Percentiles rank a stretch among this genome's conserved stretches.
Evolutionary conservation across 2,888 invertebrate genomes (phyloP).

Genomic region (Idaea aversata): DNA sequence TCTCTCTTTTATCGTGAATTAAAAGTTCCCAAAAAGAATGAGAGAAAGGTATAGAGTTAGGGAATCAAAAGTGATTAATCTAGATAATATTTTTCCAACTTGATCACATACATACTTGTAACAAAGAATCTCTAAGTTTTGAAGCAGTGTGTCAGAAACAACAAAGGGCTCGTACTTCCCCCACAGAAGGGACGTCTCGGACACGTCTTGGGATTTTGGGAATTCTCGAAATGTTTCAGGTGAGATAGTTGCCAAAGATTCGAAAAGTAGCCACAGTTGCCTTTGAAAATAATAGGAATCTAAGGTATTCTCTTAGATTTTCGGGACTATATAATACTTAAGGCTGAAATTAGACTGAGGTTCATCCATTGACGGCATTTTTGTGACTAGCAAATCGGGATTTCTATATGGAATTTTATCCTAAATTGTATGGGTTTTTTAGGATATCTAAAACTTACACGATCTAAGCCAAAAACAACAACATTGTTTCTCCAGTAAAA

Average conservation of each 20-base stretch:
- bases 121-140: slow-evolving; percentile 1
- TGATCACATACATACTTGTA: background rate
- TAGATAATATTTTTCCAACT: background rate
- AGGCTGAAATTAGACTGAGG: background rate
- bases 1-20: no score
- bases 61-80: background rate
- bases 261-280: background rate
- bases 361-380: no score
- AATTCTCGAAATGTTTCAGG: slow-evolving; percentile 35
- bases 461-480: no score
- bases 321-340: background rate
- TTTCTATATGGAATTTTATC: no score
- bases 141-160: slow-evolving; percentile 38
- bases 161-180: slow-evolving; percentile 46
- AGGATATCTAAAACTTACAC: no score
- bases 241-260: slow-evolving; percentile 9
- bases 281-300: background rate
- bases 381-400: no score
- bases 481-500: no score
- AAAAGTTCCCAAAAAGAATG: no score
- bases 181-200: slow-evolving; percentile 41
- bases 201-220: slow-evolving; percentile 55
- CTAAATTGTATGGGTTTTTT: no score
- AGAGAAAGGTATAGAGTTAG: no score
- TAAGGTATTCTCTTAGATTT: background rate